A percentile compares a stretch with the other conserved stretches of the same genome.
Conservation (phyloP, 2,113 vertebrate species). For the Melanotaenia duboulayi region DNA sequence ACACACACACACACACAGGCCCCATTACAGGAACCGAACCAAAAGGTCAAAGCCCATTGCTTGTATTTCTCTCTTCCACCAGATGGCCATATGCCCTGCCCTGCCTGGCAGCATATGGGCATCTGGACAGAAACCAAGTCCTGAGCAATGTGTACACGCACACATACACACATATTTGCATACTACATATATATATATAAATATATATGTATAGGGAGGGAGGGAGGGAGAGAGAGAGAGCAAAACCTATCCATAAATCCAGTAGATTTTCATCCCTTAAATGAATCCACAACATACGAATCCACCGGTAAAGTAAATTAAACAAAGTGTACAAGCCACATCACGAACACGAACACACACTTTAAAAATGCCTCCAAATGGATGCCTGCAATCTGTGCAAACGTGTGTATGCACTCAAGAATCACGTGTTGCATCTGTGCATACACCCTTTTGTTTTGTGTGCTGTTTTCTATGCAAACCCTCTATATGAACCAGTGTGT, state of each 20-base stretch:
- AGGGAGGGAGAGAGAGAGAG: too few species aligned
- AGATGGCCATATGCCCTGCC: conserved; percentile 71
- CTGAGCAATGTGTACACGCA: conserved; percentile 16
- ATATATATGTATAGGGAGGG: background rate
- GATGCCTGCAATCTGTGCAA: background rate
- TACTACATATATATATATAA: background rate
- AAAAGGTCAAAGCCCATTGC: conserved; percentile 66
- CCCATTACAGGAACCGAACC: conserved; percentile 37
- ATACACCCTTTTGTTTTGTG: background rate
- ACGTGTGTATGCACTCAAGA: background rate
- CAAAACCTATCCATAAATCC: background rate
- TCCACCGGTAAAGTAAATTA: background rate
- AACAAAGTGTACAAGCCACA: background rate
- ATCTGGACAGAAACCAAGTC: conserved; percentile 66
- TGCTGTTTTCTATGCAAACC: background rate
- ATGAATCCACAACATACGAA: background rate
- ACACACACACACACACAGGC: conserved; percentile 12
- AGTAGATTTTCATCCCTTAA: background rate
- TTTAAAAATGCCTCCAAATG: background rate
- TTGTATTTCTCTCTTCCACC: conserved; percentile 60
- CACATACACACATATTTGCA: background rate
- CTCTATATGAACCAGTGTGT: background rate
- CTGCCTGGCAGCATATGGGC: conserved; percentile 73
- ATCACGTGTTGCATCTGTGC: background rate
- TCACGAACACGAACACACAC: background rate